Evolutionary conservation across 2,113 vertebrate species (phyloP).

Genomic region (Antennarius striatus): DNA sequence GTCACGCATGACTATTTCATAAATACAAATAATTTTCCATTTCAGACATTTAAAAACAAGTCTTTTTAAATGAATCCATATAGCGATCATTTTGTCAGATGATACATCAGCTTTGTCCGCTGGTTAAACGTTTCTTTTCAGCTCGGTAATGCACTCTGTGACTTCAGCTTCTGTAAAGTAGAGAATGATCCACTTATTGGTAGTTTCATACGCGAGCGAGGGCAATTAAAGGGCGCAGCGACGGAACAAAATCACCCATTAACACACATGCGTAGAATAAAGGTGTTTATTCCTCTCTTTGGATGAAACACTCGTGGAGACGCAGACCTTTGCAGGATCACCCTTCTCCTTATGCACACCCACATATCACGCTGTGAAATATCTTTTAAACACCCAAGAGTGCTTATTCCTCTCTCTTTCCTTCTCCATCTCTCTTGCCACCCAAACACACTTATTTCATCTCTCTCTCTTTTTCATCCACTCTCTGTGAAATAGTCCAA

Average conservation of each 20-base stretch:
- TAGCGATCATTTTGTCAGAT: no score
- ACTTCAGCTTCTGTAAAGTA: background rate
- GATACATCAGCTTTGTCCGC: no score
- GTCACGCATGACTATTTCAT: no score
- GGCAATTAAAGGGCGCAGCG: background rate
- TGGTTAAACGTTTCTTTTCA: no score
- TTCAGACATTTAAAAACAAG: no score
- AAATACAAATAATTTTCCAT: no score
- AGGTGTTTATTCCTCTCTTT: background rate
- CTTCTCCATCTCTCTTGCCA: slow-evolving; percentile 2
- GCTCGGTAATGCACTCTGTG: background rate
- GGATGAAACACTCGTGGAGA: slow-evolving; percentile 15
- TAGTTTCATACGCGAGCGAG: slow-evolving; percentile 6
- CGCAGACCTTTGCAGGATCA: slow-evolving; percentile 47
- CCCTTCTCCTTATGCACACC: slow-evolving; percentile 7
- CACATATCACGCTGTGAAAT: slow-evolving; percentile 51
- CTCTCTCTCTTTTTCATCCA: slow-evolving; percentile 1
- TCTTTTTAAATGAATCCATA: no score
- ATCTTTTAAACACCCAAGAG: slow-evolving; percentile 51
- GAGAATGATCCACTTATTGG: background rate
- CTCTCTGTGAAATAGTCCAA: slow-evolving; percentile 52
- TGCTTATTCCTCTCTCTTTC: slow-evolving; percentile 33
- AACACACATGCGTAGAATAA: background rate
- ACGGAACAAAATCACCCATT: slow-evolving; percentile 4
- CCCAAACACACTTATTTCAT: slow-evolving; percentile 22